Evolutionary conservation across 1,140 invertebrate genomes (phyloP), one percentile per base, ranked within the genome.

Genomic region (Orchestia grillus): DNA sequence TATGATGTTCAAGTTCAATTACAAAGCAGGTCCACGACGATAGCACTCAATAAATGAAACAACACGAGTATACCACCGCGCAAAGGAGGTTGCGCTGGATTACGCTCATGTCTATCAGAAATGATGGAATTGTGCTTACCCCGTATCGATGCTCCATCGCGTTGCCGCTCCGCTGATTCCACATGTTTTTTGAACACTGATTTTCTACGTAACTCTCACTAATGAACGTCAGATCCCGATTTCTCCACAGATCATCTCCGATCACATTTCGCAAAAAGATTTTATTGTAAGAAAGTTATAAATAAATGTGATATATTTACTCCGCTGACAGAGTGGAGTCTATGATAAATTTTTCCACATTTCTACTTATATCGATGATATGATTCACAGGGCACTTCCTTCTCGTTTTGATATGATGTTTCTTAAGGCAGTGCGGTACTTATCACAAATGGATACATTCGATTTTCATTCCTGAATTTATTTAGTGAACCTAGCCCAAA

Each of bases 361-460:
- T 77, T 77, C 62, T 77, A 77, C 62, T 77, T 77, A 77, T 19
- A 28, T 44, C 44, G 44, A 94, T 94, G 92, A 94, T 94, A 94
- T 94, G 92, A 44, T 45, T 94, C 40, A 45, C 40, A 44, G 43
- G 92, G 44, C 92, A 94, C 92, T 94, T 94, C 19, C 92, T 94
- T 77, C 62, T 77, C 1, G 11, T 77, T 36, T 77, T 94, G 92
- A 94, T 94, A 94, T 94, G 92, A 44, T 94, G 15, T 44, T 45
- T 94, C 15, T 44, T 45, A 94, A 94, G 92, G 92, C 92, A 94
- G 92, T 94, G 44, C 45, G 41, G 44, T 91, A 44, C 36, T 94
- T 94, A 94, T 94, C 92, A 94, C 92, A 94, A 94, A 47, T 94
- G 92, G 92, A 94, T 94, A 94, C 92, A 94, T 40, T 94, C 40